These are phyloP conservation scores for Rousettus leschenaultii DNA, from an alignment of 2,113 vertebrate genomes.

Conservation along the genomic window DNA sequence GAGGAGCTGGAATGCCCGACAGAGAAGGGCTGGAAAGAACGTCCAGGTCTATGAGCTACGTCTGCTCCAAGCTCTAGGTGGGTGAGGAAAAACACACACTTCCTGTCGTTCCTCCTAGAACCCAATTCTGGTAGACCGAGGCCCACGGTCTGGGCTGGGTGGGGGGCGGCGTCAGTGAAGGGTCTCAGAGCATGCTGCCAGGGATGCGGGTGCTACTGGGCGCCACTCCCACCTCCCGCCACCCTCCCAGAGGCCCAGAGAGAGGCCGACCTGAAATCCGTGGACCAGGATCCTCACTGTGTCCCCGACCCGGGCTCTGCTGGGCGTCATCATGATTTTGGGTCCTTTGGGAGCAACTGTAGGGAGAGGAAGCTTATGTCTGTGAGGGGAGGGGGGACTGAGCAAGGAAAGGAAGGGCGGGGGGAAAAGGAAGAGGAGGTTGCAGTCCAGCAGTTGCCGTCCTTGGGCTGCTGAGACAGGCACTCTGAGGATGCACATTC, in stretches of 20 bases:
- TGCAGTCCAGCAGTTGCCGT: accelerated
- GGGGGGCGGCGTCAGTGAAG: too few species aligned
- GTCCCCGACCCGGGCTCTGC: constrained; percentile 90
- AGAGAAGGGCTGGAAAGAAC: background rate
- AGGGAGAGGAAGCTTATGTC: background rate
- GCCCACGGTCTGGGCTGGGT: background rate
- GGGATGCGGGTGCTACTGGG: accelerated
- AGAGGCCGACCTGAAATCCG: constrained; percentile 89
- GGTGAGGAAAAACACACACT: accelerated
- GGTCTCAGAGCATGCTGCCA: background rate
- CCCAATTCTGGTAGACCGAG: background rate
- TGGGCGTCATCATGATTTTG: constrained; percentile 88
- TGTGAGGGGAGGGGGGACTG: background rate
- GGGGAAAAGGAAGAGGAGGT: accelerated
- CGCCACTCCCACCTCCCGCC: background rate
- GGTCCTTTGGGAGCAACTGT: constrained; percentile 94
- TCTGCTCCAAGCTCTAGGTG: accelerated
- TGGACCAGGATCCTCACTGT: constrained; percentile 91
- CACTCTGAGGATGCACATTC: background rate
- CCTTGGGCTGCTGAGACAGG: background rate
- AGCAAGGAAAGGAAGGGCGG: background rate
- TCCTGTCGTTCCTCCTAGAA: background rate
- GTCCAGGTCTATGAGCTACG: accelerated
- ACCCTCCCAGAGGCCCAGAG: background rate
- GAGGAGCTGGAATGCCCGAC: background rate